A percentile compares a stretch with the other conserved stretches of the same genome.
These are phyloP conservation scores for Philopedon plagiatum DNA, from an alignment of 2,888 invertebrate species.

Conservation along the genomic window DNA sequence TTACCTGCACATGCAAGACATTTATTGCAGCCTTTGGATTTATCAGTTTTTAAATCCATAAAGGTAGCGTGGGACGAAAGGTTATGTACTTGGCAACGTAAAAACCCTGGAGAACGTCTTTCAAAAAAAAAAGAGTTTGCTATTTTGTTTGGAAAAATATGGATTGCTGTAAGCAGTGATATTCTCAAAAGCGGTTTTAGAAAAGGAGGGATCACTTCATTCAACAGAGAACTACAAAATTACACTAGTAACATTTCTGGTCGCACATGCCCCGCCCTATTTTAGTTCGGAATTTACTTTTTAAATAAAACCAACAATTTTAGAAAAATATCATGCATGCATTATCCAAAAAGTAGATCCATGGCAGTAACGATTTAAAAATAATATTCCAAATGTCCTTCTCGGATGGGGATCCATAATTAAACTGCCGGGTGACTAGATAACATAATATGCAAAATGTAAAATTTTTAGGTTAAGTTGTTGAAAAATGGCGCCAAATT, in stretches of 20 bases:
- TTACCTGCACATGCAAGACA: constrained; percentile 53
- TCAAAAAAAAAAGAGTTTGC: constrained; percentile 10
- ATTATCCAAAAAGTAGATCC: too few relatives aligned
- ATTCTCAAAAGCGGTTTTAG: neutral
- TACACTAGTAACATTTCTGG: neutral
- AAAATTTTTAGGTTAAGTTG: too few relatives aligned
- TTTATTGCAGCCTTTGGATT: constrained; percentile 52
- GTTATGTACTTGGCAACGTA: constrained; percentile 47
- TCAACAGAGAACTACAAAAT: neutral
- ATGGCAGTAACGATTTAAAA: too few relatives aligned
- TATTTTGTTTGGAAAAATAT: constrained; percentile 19
- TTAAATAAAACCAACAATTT: too few relatives aligned
- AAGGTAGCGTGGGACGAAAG: constrained; percentile 48
- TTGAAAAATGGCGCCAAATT: too few relatives aligned
- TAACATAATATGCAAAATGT: too few relatives aligned
- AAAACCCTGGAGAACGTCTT: neutral
- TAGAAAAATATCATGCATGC: too few relatives aligned
- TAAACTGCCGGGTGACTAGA: too few relatives aligned
- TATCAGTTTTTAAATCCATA: constrained; percentile 52
- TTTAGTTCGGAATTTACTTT: too few relatives aligned
- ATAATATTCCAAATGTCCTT: too few relatives aligned
- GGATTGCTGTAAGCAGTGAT: neutral
- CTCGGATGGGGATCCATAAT: too few relatives aligned
- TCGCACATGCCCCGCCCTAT: neutral
- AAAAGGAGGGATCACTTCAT: neutral